These are phyloP conservation scores for Hirtodrosophila confusa DNA, from an alignment of 2,888 invertebrate genomes.

Conservation along the genomic window DNA sequence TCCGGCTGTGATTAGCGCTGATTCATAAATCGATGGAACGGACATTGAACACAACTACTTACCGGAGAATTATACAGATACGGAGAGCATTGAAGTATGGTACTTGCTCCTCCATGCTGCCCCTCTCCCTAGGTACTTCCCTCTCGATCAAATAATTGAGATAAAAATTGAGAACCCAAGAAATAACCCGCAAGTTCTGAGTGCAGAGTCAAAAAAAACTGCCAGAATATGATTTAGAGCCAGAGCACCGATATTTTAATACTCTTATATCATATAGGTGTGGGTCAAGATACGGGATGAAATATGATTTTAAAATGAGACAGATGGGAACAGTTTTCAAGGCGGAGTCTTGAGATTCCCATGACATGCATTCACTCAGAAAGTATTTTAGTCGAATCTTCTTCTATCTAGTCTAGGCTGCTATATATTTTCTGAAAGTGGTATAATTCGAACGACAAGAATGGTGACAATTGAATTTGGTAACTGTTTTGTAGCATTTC, in stretches of 20 bases:
- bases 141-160: slow-evolving; percentile 80
- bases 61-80: too few species aligned
- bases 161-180: slow-evolving; percentile 67
- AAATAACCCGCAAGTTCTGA: slow-evolving; percentile 36
- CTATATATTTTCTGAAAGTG: too few species aligned
- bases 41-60: slow-evolving; percentile 14
- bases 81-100: neutral
- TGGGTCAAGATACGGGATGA: too few species aligned
- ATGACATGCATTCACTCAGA: too few species aligned
- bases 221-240: neutral
- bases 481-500: too few species aligned
- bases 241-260: neutral
- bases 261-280: neutral
- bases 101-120: slow-evolving; percentile 10
- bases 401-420: too few species aligned
- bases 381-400: too few species aligned
- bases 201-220: neutral
- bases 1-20: slow-evolving; percentile 56
- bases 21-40: slow-evolving; percentile 68
- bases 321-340: too few species aligned
- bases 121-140: slow-evolving; percentile 12
- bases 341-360: too few species aligned
- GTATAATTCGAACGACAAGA: too few species aligned
- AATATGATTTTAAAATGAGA: too few species aligned
- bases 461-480: too few species aligned